These are phyloP conservation scores for Amorpha juglandis DNA, from an alignment of 2,888 invertebrate species.

Conservation along the genomic window DNA sequence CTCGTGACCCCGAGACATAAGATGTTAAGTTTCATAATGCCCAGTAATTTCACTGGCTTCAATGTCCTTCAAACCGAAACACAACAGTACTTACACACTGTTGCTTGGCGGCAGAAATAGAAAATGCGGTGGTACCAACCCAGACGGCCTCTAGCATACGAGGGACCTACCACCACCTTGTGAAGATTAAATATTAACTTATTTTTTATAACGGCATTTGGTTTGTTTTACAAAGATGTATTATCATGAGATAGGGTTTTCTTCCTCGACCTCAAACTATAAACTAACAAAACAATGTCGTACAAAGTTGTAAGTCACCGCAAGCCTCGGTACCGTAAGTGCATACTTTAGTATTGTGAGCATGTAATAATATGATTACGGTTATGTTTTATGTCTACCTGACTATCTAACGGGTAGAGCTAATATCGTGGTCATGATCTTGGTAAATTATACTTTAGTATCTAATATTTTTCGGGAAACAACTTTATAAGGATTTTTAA, in stretches of 20 bases:
- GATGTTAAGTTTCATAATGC: too few relatives aligned
- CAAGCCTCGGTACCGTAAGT: conserved; percentile 2
- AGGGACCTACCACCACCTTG: too few relatives aligned
- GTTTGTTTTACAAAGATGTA: background rate
- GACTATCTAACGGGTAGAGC: background rate
- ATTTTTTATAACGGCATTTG: background rate
- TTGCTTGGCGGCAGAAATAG: too few relatives aligned
- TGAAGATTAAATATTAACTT: background rate
- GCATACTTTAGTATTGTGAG: conserved; percentile 12
- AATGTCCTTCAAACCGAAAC: too few relatives aligned
- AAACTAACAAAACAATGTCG: background rate
- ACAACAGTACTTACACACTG: too few relatives aligned
- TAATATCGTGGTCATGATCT: background rate
- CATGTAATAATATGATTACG: conserved; percentile 4
- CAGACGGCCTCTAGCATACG: too few relatives aligned
- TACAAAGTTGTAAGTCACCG: conserved; percentile 5
- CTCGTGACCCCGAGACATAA: too few relatives aligned
- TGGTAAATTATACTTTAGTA: too few relatives aligned
- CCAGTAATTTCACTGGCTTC: too few relatives aligned
- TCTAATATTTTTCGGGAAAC: too few relatives aligned
- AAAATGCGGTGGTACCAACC: too few relatives aligned
- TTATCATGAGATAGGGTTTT: background rate
- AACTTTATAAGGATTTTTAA: background rate
- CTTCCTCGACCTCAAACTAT: background rate
- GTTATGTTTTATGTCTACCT: conserved; percentile 14